Conservation (phyloP, 2,888 invertebrate genomes). For the Aelia acuminata region DNA sequence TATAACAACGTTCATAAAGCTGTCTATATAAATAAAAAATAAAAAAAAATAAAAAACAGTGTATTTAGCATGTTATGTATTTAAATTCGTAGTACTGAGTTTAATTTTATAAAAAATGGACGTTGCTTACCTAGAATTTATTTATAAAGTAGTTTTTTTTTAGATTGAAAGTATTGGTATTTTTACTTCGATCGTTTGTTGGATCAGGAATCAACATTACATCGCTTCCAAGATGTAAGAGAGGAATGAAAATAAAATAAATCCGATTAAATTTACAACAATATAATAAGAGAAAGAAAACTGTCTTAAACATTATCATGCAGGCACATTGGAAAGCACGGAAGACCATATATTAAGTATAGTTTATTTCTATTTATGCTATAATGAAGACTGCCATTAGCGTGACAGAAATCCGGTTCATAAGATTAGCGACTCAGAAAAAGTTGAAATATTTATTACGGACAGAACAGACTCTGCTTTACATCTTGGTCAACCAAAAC, state of each 20-base stretch:
- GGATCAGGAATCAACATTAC: neutral
- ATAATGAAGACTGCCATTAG: constrained; percentile 12
- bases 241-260: neutral
- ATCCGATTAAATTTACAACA: neutral
- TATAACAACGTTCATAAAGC: no score
- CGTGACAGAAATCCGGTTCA: constrained; percentile 8
- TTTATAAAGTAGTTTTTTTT: no score
- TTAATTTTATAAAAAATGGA: no score
- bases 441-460: neutral
- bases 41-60: no score
- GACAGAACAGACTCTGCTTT: neutral
- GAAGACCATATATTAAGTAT: neutral
- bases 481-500: neutral
- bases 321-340: neutral
- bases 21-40: no score
- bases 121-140: no score
- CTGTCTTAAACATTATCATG: neutral
- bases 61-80: no score
- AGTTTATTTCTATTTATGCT: neutral
- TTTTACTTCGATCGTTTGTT: neutral
- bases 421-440: neutral
- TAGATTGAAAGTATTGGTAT: neutral
- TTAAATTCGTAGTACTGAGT: no score
- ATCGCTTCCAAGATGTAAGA: neutral
- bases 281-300: neutral